Evolutionary conservation across 2,888 invertebrate species (phyloP).

Genomic region (Lamellibrachia satsuma): DNA sequence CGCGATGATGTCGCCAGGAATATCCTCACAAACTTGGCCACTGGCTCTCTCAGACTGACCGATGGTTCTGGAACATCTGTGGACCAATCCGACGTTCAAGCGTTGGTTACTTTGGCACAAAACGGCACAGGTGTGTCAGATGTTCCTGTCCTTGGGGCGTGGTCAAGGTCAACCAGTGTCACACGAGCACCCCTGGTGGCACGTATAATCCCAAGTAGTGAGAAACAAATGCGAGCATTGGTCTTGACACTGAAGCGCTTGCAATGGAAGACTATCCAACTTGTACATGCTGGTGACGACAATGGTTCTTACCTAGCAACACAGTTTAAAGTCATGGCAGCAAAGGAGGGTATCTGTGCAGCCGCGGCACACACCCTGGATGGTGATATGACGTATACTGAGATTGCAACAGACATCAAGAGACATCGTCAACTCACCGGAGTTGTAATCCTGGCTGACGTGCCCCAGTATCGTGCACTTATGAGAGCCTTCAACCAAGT

Average conservation of each 20-base stretch:
- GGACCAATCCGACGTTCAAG: conserved; percentile 19
- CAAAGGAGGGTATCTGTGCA: neutral
- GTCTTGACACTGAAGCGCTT: conserved; percentile 20
- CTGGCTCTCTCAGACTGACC: neutral
- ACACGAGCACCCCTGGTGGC: neutral
- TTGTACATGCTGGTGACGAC: conserved; percentile 24
- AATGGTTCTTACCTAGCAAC: neutral
- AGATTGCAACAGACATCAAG: neutral
- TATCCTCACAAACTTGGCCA: conserved; percentile 27
- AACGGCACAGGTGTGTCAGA: neutral
- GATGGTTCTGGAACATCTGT: neutral
- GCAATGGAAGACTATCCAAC: conserved; percentile 21
- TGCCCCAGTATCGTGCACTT: neutral
- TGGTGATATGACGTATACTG: neutral
- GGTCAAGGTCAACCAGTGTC: neutral
- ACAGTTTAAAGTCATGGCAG: neutral
- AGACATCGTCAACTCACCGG: neutral
- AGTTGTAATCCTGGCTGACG: neutral
- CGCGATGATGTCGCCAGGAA: conserved; percentile 38
- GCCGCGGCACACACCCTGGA: neutral
- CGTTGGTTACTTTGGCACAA: neutral
- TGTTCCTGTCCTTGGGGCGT: neutral
- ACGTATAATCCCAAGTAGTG: neutral
- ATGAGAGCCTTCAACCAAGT: neutral
- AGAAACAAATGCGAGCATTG: neutral